phyloP scores from a whole-genome alignment of 92 coral and sea anemone species.

The Ricordea florida region DNA sequence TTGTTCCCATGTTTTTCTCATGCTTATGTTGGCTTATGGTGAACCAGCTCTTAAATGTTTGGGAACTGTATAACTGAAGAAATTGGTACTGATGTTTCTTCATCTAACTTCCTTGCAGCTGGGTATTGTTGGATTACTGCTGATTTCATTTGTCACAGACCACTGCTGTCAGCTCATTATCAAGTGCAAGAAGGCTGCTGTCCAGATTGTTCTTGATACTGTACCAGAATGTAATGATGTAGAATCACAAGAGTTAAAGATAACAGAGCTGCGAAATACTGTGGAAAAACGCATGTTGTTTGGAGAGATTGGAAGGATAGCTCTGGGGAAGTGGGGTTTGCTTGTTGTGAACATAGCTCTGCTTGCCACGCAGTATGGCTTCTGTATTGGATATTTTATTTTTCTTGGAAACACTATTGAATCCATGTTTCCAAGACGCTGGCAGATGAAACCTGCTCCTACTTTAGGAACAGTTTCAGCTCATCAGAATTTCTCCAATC shows the following conservation, averaged over 20 bases:
- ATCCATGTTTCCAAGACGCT: conserved; percentile 86
- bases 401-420: conserved; percentile 87
- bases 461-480: neutral
- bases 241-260: conserved; percentile 31
- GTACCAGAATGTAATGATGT: conserved; percentile 51
- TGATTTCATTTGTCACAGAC: conserved; percentile 85
- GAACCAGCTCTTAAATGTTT: no score
- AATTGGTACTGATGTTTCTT: neutral
- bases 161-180: conserved; percentile 95
- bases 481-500: neutral
- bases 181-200: conserved; percentile 92
- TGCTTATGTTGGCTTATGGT: no score
- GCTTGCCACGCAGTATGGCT: conserved; percentile 79
- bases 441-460: no score
- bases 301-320: conserved; percentile 88
- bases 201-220: conserved; percentile 65
- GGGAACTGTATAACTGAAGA: no score
- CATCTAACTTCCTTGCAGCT: conserved; percentile 31
- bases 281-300: conserved; percentile 72
- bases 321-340: conserved; percentile 81
- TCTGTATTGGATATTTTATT: conserved; percentile 94
- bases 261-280: conserved; percentile 39
- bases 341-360: conserved; percentile 83
- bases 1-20: no score
- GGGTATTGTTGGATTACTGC: conserved; percentile 71